Evolutionary conservation across 2,888 invertebrate genomes (phyloP).

Genomic region (Heliothis peltigera): DNA sequence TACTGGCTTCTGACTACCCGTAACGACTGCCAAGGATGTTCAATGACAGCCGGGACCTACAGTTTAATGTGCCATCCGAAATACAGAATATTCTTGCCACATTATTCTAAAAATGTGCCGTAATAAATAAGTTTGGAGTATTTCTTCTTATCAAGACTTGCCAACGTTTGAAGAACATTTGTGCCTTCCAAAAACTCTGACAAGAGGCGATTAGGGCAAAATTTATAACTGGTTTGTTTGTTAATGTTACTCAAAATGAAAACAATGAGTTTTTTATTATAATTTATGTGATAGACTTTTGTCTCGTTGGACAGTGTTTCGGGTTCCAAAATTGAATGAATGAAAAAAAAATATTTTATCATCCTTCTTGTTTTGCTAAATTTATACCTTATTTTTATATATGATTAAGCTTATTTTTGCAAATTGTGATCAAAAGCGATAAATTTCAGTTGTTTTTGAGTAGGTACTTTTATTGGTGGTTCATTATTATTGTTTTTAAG

Average conservation of each 20-base stretch:
- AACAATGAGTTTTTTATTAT: conserved; percentile 25
- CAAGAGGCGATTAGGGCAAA: conserved; percentile 43
- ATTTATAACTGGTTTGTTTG: conserved; percentile 51
- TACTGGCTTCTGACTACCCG: too few relatives aligned
- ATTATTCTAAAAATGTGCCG: conserved; percentile 8
- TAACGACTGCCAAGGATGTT: too few relatives aligned
- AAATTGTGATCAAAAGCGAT: too few relatives aligned
- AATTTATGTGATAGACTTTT: not conserved
- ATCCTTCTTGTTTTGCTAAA: too few relatives aligned
- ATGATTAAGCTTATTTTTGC: too few relatives aligned
- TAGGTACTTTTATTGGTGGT: too few relatives aligned
- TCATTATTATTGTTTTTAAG: too few relatives aligned
- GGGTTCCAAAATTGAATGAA: not conserved
- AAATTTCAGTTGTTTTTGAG: too few relatives aligned
- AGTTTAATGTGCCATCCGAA: too few relatives aligned
- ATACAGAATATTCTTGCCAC: not conserved
- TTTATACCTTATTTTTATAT: too few relatives aligned
- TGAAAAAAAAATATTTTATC: too few relatives aligned
- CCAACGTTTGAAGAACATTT: conserved; percentile 30
- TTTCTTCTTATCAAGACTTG: conserved; percentile 35
- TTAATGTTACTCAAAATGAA: conserved; percentile 31
- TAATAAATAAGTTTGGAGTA: conserved; percentile 45
- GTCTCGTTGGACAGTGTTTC: not conserved
- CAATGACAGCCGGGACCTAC: too few relatives aligned
- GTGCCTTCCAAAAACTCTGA: conserved; percentile 38